Evolutionary conservation across 2,797 vertebrate species (phyloP).

Genomic region (Galago senegalensis): DNA sequence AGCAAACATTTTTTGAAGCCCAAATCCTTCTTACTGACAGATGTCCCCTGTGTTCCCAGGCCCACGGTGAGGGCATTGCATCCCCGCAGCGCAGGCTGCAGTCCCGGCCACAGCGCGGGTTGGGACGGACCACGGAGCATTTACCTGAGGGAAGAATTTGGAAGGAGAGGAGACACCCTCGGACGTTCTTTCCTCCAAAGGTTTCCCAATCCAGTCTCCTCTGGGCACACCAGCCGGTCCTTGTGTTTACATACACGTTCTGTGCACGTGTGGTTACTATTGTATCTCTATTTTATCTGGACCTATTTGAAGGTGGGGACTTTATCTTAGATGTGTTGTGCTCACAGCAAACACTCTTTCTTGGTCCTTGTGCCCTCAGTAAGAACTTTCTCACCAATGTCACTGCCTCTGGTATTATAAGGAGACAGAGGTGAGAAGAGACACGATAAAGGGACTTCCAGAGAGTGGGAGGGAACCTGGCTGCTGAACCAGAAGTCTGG

Average conservation of each 20-base stretch:
- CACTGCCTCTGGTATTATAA: background rate
- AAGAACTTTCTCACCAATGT: background rate
- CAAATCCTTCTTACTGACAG: slow-evolving; percentile 1
- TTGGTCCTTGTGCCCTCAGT: background rate
- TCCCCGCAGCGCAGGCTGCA: background rate
- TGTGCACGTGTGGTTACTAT: background rate
- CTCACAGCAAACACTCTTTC: background rate
- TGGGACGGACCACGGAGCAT: background rate
- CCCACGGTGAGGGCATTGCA: fast-evolving
- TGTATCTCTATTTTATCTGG: background rate
- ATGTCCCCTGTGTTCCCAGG: background rate
- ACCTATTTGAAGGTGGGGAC: background rate
- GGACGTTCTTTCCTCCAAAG: background rate
- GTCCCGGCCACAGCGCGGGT: background rate
- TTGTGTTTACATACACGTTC: background rate
- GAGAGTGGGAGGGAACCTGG: too few species aligned
- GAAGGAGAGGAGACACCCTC: background rate
- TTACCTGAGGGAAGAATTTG: background rate
- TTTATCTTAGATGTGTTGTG: background rate
- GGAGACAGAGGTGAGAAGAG: background rate
- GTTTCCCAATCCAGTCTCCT: background rate
- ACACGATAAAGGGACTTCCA: too few species aligned
- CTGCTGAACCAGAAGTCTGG: too few species aligned
- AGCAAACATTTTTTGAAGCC: background rate
- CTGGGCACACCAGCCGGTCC: background rate